Percentiles rank a stretch among this genome's conserved stretches.
Conservation (phyloP, 2,113 vertebrate genomes). For the Uria lomvia region DNA sequence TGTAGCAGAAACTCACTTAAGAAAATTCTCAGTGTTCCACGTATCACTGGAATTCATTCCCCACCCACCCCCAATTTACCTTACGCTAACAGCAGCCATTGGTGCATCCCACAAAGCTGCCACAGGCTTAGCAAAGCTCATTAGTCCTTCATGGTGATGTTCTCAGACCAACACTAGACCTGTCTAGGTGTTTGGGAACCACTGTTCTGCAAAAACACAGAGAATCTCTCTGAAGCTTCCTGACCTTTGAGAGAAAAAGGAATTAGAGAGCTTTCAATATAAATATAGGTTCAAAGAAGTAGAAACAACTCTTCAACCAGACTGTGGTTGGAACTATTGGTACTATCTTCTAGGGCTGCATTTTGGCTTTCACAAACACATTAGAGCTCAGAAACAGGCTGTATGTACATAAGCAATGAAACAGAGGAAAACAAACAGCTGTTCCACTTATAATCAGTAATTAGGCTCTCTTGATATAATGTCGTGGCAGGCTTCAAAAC, state of each 20-base stretch:
- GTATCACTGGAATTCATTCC: not conserved
- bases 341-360: not conserved
- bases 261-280: not conserved
- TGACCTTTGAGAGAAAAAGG: not conserved
- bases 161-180: not conserved
- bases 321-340: not conserved
- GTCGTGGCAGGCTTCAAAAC: not conserved
- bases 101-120: not conserved
- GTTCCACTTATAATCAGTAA: constrained; percentile 8
- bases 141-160: not conserved
- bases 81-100: not conserved
- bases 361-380: not conserved
- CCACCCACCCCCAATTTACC: not conserved
- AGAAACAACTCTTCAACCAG: not conserved
- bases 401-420: not conserved
- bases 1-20: not conserved
- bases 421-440: not conserved
- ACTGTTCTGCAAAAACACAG: not conserved
- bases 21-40: not conserved
- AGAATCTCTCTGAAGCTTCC: not conserved
- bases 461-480: not conserved
- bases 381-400: not conserved
- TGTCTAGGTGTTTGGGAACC: not conserved
- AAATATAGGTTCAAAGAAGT: not conserved
- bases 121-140: not conserved